Evolutionary conservation across 2,113 vertebrate species (phyloP), one percentile per base, ranked within the genome.

Genomic region (Oxyura jamaicensis): DNA sequence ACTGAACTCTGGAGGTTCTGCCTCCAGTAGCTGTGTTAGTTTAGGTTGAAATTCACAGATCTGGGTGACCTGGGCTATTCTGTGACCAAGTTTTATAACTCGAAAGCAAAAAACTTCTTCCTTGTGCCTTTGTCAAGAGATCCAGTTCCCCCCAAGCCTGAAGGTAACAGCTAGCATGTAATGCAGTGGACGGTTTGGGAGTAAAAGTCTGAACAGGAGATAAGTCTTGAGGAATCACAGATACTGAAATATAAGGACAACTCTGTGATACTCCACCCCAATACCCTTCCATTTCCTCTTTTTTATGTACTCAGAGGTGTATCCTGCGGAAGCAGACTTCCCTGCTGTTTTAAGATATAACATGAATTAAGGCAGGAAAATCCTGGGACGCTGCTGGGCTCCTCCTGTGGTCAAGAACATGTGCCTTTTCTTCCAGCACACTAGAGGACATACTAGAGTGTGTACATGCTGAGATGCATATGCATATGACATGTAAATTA

Each of bases 71-170:
- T 0, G 2, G 52, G 41, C 17, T 55, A 76, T 44, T 63, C 10
- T 69, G 42, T 29, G 60, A 39, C 28, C 18, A 18, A 50, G 26
- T 23, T 88, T 75, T 60, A 88, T 59, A 68, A 85, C 18, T 41
- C 41, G 9, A 65, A 15, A 20, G 39, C 28, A 78, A 59, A 46
- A 50, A 35, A 46, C 31, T 66, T 71, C 31, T 55, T 78, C 20
- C 65, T 73, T 68, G 42, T 10, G 5, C 53, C 14, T 94, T 50
- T 77, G 42, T 28, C 59, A 65, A 50, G 65, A 90, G 18, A 88
- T 42, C 15, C 12, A 50, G 42, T 10, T 59, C 20, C 33, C 8
- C 26, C 31, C 1, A 4, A 60, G 52, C 29, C 0, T 35, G 41
- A 8, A 65, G 69, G 42, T 69, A 84, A 50, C 18, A 50, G 20